Evolutionary conservation across 2,113 vertebrate species (phyloP), one percentile per base, ranked within the genome.

Genomic region (Spea bombifrons): DNA sequence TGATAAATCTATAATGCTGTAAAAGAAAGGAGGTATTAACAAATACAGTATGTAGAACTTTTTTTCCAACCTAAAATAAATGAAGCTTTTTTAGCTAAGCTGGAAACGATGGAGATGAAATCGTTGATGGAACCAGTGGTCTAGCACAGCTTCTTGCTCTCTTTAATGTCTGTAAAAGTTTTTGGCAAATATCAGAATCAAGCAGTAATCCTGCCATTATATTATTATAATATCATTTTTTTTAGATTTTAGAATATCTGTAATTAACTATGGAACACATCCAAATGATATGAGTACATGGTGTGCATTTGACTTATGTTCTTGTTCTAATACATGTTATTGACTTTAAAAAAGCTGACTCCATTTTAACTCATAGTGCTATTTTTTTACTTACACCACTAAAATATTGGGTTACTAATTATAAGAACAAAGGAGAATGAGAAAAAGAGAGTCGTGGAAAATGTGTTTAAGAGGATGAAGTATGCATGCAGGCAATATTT

Each of bases 81-180:
- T 59, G 8, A 13, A 59, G 55, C 8, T 59, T 59, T 59, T 59
- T 75, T 53, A 67, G 12, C 48, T 66, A 15, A 55, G 13, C 30
- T 13, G 46, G 66, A 53, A 61, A 53, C 66, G 66, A 44, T 69
- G 75, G 46, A 61, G 53, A 76, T 59, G 66, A 61, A 47, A 10
- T 53, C n/a, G 53, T 61, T 76, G 65, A 76, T 76, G 52, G 66
- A 66, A 76, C 48, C 75, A 76, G 75, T 76, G 66, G 75, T 76
- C 53, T 69, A 69, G 75, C 75, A 76, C 75, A 76, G 75, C 66
- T 76, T 76, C 75, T 17, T 17, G 15, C 61, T 43, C 65, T 76
- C 30, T 48, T 48, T 57, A 69, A 69, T 52, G 53, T 76, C 75
- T 76, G 52, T 17, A 10, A 69, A 69, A 69, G 52, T 46, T 67